phyloP scores from a whole-genome alignment of 2,113 vertebrate species.

The Forbesichthys agassizii region DNA sequence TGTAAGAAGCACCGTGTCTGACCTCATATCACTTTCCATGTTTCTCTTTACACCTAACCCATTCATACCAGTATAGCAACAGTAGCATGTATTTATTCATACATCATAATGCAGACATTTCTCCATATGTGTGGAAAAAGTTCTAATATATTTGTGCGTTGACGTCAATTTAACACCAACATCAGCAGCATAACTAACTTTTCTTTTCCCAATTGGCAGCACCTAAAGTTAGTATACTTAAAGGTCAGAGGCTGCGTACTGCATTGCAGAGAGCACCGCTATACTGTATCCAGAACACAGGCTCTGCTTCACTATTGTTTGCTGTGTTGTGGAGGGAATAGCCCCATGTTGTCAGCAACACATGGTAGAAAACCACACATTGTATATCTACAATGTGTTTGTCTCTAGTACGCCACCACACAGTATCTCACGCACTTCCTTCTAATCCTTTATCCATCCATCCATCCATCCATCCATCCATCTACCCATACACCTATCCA shows the following conservation, averaged over 20 bases:
- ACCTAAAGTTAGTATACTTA: slow-evolving; percentile 13
- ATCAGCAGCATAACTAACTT: background rate
- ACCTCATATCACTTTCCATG: background rate
- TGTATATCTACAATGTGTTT: slow-evolving; percentile 55
- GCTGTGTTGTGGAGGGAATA: background rate
- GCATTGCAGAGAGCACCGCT: slow-evolving; percentile 48
- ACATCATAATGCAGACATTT: background rate
- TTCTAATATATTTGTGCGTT: background rate
- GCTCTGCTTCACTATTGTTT: background rate
- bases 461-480: slow-evolving; percentile 31
- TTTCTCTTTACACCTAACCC: background rate
- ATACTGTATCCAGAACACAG: slow-evolving; percentile 6
- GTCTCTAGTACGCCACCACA: slow-evolving; percentile 69
- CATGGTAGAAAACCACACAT: background rate
- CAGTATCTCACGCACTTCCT: slow-evolving; percentile 46
- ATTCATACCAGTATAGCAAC: background rate
- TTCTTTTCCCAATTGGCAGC: slow-evolving; percentile 2
- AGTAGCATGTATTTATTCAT: background rate
- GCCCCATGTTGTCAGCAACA: background rate
- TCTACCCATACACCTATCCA: slow-evolving; percentile 49
- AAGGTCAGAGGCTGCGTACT: slow-evolving; percentile 20
- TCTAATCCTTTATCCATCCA: slow-evolving; percentile 21
- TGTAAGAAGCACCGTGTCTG: slow-evolving; percentile 63
- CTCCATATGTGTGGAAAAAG: background rate
- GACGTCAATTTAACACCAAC: background rate